phyloP scores from a whole-genome alignment of 2,113 vertebrate genomes.

The Muscicapa adusta region DNA sequence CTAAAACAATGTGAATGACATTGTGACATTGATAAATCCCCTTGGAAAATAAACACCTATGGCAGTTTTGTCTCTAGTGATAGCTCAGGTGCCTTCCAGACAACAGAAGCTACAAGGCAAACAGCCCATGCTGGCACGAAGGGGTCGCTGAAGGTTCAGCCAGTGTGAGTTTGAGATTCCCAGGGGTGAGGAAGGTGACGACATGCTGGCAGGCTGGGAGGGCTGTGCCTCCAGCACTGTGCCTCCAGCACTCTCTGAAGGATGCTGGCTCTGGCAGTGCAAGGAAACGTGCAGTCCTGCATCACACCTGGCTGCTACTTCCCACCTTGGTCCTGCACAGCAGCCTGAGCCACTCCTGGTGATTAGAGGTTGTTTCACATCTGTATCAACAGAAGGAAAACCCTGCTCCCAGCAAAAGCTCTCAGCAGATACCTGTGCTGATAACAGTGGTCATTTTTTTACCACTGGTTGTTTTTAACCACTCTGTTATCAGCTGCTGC shows the following conservation, averaged over 20 bases:
- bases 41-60: neutral
- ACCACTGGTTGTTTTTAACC: neutral
- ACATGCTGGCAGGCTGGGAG: neutral
- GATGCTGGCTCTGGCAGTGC: accelerated
- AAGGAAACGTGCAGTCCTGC: neutral
- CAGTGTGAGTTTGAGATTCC: accelerated
- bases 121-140: neutral
- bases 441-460: neutral
- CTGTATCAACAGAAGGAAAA: neutral
- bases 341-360: neutral
- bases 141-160: neutral
- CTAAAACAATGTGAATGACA: neutral
- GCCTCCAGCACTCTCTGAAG: neutral
- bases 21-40: neutral
- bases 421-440: neutral
- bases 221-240: neutral
- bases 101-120: neutral
- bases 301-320: neutral
- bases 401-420: neutral
- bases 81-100: neutral
- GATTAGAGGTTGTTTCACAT: neutral
- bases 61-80: neutral
- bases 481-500: neutral
- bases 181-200: neutral
- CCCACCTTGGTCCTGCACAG: neutral